A percentile compares a stretch with the other conserved stretches of the same genome.
Evolutionary conservation across 2,113 vertebrate genomes (phyloP).

Genomic region (Perca fluviatilis): DNA sequence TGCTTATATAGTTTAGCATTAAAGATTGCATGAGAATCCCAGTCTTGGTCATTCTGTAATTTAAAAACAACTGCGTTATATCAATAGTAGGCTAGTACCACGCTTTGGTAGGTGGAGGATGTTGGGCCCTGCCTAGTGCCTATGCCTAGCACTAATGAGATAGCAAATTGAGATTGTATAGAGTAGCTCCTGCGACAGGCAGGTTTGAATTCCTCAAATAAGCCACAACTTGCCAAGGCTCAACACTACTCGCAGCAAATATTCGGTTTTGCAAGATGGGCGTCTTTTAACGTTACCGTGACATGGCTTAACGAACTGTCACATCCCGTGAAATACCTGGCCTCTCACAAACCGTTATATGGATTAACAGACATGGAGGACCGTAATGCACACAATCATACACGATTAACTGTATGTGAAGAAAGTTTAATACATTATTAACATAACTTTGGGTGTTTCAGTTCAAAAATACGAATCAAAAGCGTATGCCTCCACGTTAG

Average conservation of each 20-base stretch:
- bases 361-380: neutral
- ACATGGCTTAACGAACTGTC: constrained; percentile 63
- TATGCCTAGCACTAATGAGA: constrained; percentile 8
- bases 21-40: neutral
- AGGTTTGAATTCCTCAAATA: constrained; percentile 78
- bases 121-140: constrained; percentile 14
- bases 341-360: constrained; percentile 59
- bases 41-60: neutral
- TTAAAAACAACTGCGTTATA: neutral
- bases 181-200: constrained; percentile 43
- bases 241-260: constrained; percentile 60
- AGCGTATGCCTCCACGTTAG: constrained; percentile 24
- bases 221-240: constrained; percentile 80
- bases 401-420: neutral
- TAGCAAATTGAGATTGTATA: constrained; percentile 38
- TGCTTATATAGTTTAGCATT: neutral
- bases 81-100: neutral
- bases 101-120: constrained; percentile 10
- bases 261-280: constrained; percentile 75
- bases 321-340: constrained; percentile 57
- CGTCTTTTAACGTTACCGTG: constrained; percentile 47
- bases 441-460: neutral
- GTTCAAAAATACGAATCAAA: neutral
- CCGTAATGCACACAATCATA: neutral
- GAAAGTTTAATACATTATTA: neutral